Evolutionary conservation across 2,888 invertebrate species (phyloP).

Genomic region (Acrobasis consociella): DNA sequence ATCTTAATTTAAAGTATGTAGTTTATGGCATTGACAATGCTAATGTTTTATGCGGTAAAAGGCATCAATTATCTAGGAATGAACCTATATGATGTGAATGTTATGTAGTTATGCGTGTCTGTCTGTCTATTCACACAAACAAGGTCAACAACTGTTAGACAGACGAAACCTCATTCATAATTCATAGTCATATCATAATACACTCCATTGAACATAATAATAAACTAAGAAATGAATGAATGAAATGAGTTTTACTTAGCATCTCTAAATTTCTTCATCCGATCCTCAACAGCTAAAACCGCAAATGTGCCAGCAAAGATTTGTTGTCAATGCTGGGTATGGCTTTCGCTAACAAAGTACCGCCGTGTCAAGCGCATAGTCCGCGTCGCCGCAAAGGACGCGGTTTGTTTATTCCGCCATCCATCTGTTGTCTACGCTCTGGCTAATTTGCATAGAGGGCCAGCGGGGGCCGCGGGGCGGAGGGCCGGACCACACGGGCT

Average conservation of each 20-base stretch:
- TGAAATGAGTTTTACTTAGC: background rate
- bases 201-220: no score
- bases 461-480: slow-evolving; percentile 47
- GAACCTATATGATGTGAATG: no score
- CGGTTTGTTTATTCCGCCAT: slow-evolving; percentile 81
- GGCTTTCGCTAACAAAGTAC: slow-evolving; percentile 18
- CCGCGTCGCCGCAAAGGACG: slow-evolving; percentile 66
- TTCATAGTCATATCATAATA: no score
- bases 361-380: slow-evolving; percentile 32
- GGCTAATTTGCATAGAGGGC: slow-evolving; percentile 82
- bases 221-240: no score
- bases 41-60: no score
- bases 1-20: background rate
- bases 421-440: slow-evolving; percentile 81
- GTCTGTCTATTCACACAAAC: no score
- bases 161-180: no score
- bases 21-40: no score
- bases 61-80: no score
- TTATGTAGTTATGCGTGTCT: no score
- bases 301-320: background rate
- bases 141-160: no score
- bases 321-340: background rate
- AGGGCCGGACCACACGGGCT: slow-evolving; percentile 80
- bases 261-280: background rate
- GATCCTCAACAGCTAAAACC: background rate